Conservation (phyloP, 2,113 vertebrate genomes). For the Notiomystis cincta region DNA sequence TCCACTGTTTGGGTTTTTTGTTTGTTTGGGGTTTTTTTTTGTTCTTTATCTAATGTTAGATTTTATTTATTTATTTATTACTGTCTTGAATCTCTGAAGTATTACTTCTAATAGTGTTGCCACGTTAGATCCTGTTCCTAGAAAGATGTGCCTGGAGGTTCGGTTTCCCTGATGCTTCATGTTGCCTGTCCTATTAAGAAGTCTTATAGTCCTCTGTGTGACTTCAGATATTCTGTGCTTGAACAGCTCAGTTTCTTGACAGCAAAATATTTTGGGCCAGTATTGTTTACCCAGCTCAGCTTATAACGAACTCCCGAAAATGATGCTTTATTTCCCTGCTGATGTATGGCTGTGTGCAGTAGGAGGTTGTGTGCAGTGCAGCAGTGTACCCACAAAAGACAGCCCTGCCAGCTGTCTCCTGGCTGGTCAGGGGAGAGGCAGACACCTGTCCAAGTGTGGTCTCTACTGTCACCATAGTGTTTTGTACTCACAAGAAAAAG, state of each 20-base stretch:
- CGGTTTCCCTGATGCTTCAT: background rate
- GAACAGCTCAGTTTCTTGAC: background rate
- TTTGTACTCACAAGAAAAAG: accelerated
- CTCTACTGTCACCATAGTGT: background rate
- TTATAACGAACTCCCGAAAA: background rate
- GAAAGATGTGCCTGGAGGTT: background rate
- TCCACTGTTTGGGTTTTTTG: background rate
- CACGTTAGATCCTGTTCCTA: background rate
- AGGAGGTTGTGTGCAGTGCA: background rate
- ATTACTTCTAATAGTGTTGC: background rate
- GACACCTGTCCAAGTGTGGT: background rate
- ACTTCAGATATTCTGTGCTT: background rate
- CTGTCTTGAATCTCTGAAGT: background rate
- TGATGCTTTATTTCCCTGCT: background rate
- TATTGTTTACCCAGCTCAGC: background rate
- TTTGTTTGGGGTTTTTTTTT: background rate
- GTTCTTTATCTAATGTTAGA: background rate
- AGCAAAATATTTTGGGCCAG: background rate
- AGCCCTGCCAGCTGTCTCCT: background rate
- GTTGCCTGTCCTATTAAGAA: background rate
- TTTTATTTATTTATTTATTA: background rate
- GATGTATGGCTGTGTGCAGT: background rate
- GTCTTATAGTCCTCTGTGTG: background rate
- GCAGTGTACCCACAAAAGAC: background rate
- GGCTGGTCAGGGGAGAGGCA: background rate